phyloP scores from a whole-genome alignment of 2,888 invertebrate genomes.

The Andrena bicolor region DNA sequence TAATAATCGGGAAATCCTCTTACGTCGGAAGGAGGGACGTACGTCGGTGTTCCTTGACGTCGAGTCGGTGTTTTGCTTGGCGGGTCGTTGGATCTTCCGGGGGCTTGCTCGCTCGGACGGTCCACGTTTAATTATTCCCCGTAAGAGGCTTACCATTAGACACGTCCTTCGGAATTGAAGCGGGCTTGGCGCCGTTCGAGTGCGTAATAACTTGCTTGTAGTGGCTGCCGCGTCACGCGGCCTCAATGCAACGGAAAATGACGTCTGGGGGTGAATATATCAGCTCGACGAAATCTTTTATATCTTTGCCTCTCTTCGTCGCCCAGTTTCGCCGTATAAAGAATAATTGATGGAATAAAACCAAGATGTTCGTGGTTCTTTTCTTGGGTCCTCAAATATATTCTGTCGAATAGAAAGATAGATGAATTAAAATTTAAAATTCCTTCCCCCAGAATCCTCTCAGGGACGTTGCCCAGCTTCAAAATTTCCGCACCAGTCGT shows the following conservation, averaged over 20 bases:
- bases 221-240: constrained; percentile 12
- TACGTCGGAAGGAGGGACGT: constrained; percentile 35
- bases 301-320: not conserved
- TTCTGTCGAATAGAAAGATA: too few relatives aligned
- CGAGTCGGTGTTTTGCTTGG: constrained; percentile 53
- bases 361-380: too few relatives aligned
- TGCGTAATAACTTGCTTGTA: constrained; percentile 64
- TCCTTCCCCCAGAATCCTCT: too few relatives aligned
- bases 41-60: constrained; percentile 1
- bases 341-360: too few relatives aligned
- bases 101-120: constrained; percentile 46
- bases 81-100: constrained; percentile 55
- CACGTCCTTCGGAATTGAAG: constrained; percentile 65
- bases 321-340: too few relatives aligned
- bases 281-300: not conserved
- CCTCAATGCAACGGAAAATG: constrained; percentile 28
- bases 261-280: constrained; percentile 6
- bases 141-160: constrained; percentile 74
- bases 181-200: constrained; percentile 66
- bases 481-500: too few relatives aligned
- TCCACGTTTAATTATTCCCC: constrained; percentile 67
- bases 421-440: too few relatives aligned
- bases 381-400: too few relatives aligned
- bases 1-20: constrained; percentile 70
- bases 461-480: too few relatives aligned